Base-by-base conservation (phyloP, 2,113 vertebrate species). In the Sceloporus tristichus region DNA sequence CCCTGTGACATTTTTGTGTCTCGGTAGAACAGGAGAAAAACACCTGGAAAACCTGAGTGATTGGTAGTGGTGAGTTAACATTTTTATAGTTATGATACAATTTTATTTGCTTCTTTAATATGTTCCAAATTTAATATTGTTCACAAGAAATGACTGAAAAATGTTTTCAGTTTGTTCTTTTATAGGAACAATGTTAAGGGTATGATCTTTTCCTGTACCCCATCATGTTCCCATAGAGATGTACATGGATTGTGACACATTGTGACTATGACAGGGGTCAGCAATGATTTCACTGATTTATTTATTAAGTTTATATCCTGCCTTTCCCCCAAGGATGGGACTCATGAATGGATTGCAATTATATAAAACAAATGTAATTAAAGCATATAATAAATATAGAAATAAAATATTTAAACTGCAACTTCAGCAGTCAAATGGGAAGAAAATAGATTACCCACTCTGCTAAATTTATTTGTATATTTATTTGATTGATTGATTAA, bases 1-100 rank as follows among this genome's bases (percentile, higher is more conserved):
- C 10, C 2, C 83, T 92, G 89, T 87, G 86, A 87, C 70, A 87
- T 27, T 21, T 74, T 91, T 91, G 87, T 90, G 74, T 93, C 91
- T 96, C 82, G 66, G 27, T 75, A 94, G 90, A 81, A 92, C 34
- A 92, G 92, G 27, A 65, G 92, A 90, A 74, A 65, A 93, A 88
- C 85, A 93, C 83, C 84, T 93, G 92, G 92, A 89, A 48, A 87
- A 8, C n/a, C 23, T 23, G 59, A 75, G 76, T 74, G 70, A 77
- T 85, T 59, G 66, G 88, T 90, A 78, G 80, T 83, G 70, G n/a
- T 85, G 73, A 90, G 89, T 87, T 92, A 23, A 59, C 42, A 83
- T 90, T 92, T 92, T 87, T 54, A 48, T 75, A 2, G 34, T 71
- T 88, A 56, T 89, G 54, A 79, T 4, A 75, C 11, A 27, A 85